Base-by-base conservation (phyloP, 2,113 vertebrate species). In the Mohoua ochrocephala region DNA sequence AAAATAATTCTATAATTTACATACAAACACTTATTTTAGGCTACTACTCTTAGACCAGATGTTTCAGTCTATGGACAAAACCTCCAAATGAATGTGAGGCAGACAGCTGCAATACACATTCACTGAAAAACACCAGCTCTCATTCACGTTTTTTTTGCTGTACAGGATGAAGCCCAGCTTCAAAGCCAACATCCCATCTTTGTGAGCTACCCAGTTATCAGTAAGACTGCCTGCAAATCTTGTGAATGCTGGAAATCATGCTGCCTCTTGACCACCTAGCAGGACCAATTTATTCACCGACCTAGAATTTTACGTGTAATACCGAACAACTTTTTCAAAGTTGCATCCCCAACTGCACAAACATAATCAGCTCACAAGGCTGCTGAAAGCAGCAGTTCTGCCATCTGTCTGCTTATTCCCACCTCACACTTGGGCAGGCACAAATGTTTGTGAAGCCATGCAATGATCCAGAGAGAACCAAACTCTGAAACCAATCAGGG, bases 381-480 rank as follows among this genome's bases (percentile, higher is more conserved):
- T 95, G 95, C 93, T 95, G 95, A 95, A 97, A 89, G 94, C 95
- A 97, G 95, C 95, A 97, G 96, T 96, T 95, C 95, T 95, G 93
- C 96, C 96, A 95, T 95, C 95, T 97, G 96, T 93, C 95, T 95
- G 83, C 96, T 91, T 95, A 92, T 95, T 95, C 77, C 93, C 76
- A 95, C 93, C 76, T 91, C 93, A 87, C 81, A 94, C 81, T 96
- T 73, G 84, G 93, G 84, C 95, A 3, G 91, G 91, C 88, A 97
- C 88, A 65, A 96, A 87, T 47, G 59, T 78, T 91, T 81, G 93
- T 94, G 91, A 95, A 96, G 80, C 86, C 93, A 86, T 7, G 52
- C 59, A 91, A 70, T 2, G 4, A 76, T 80, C 85, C 18, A 88
- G 28, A 82, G 63, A 50, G 63, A 94, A 88, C 24, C 54, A 67